Conservation (phyloP, 2,113 vertebrate species). For the Strix aluco region DNA sequence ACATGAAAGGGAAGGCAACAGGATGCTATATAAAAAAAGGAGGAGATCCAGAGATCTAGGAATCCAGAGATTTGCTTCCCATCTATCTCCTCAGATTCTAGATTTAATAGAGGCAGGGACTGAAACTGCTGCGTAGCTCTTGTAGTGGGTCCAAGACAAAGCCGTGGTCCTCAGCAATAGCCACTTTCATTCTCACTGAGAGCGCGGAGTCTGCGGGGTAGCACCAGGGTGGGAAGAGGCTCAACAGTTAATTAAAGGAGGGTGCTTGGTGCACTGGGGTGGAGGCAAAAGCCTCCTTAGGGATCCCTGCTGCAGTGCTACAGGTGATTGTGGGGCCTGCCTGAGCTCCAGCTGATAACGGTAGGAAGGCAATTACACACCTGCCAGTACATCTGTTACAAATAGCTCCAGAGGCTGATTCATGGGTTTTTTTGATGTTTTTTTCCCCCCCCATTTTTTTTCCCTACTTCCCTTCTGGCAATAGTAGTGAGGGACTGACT, state of each 20-base stretch:
- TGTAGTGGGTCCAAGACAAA: background rate
- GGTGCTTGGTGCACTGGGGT: background rate
- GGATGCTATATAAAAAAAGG: background rate
- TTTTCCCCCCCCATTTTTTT: no score
- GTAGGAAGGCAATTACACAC: background rate
- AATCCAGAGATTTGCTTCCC: background rate
- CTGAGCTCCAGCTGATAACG: background rate
- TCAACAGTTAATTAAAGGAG: background rate
- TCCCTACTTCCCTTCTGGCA: background rate
- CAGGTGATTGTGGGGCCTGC: background rate
- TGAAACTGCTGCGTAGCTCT: background rate
- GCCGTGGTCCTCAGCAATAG: accelerated
- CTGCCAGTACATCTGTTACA: background rate
- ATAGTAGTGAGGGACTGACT: background rate
- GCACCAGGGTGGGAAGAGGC: background rate
- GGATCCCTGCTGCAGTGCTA: background rate
- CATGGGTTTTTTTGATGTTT: background rate
- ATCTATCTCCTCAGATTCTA: background rate
- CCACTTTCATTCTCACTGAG: background rate
- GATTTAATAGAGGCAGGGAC: background rate
- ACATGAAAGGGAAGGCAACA: background rate
- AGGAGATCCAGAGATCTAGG: background rate
- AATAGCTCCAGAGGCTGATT: background rate
- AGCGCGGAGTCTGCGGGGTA: background rate
- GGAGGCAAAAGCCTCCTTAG: background rate